Evolutionary conservation across 2,797 vertebrate genomes (phyloP).

Genomic region (Amphiprion clarkii): DNA sequence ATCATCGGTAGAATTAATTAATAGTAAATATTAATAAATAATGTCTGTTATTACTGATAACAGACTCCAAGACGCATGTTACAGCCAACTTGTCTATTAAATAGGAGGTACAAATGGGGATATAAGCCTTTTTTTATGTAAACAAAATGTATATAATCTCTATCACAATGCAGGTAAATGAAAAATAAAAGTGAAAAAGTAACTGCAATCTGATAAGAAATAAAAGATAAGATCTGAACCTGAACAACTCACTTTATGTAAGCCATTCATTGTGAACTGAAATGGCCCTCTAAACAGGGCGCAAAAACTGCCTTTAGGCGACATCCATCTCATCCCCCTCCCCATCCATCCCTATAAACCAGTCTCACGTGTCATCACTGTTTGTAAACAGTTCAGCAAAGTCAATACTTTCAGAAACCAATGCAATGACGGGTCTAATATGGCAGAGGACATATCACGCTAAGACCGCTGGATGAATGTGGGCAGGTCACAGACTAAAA

Average conservation of each 20-base stretch:
- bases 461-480: conserved; percentile 22
- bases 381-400: conserved; percentile 80
- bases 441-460: conserved; percentile 50
- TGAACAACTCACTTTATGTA: conserved; percentile 24
- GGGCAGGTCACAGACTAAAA: conserved; percentile 42
- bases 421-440: conserved; percentile 49
- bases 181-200: too few species aligned
- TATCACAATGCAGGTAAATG: too few species aligned
- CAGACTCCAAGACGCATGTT: neutral
- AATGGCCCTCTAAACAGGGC: conserved; percentile 28
- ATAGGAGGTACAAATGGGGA: neutral
- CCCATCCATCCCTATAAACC: conserved; percentile 42
- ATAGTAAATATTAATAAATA: neutral
- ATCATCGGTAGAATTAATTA: too few species aligned
- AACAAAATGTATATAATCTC: too few species aligned
- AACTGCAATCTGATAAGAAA: too few species aligned
- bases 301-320: conserved; percentile 51
- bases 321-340: conserved; percentile 28
- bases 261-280: conserved; percentile 46
- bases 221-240: neutral
- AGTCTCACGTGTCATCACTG: conserved; percentile 65
- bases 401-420: conserved; percentile 63
- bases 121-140: too few species aligned
- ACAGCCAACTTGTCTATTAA: neutral
- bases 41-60: neutral